Conservation (phyloP, 2,113 vertebrate genomes). For the Onychostoma macrolepis region DNA sequence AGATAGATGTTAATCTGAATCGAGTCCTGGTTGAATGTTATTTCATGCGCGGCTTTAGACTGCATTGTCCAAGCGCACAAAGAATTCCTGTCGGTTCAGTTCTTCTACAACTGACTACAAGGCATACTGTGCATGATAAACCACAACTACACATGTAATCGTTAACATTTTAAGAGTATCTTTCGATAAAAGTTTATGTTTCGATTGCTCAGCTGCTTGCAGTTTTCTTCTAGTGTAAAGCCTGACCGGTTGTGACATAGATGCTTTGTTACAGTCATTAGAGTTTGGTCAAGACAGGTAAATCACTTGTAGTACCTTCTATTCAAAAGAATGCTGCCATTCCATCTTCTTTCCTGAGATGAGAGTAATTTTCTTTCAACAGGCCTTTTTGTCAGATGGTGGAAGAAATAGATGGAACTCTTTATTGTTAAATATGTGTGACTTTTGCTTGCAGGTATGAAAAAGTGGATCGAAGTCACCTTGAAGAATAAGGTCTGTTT, state of each 20-base stretch:
- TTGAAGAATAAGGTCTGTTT: constrained; percentile 13
- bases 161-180: not conserved
- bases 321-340: constrained; percentile 38
- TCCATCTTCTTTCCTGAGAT: constrained; percentile 33
- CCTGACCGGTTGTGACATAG: not conserved
- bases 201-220: not conserved
- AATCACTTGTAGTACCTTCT: constrained; percentile 15
- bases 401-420: constrained; percentile 39
- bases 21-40: not conserved
- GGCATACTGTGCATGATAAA: not conserved
- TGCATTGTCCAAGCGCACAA: not conserved
- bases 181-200: not conserved
- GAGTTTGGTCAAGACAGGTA: constrained; percentile 5
- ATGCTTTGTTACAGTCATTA: not conserved
- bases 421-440: constrained; percentile 45
- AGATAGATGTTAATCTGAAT: constrained; percentile 20
- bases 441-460: not conserved
- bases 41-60: not conserved
- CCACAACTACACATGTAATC: not conserved
- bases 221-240: not conserved
- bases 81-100: not conserved
- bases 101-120: not conserved
- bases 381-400: constrained; percentile 26
- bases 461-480: constrained; percentile 14
- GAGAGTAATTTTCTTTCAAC: constrained; percentile 49